phyloP scores from a whole-genome alignment of 1,140 invertebrate species.

The Aphelenchoides besseyi region DNA sequence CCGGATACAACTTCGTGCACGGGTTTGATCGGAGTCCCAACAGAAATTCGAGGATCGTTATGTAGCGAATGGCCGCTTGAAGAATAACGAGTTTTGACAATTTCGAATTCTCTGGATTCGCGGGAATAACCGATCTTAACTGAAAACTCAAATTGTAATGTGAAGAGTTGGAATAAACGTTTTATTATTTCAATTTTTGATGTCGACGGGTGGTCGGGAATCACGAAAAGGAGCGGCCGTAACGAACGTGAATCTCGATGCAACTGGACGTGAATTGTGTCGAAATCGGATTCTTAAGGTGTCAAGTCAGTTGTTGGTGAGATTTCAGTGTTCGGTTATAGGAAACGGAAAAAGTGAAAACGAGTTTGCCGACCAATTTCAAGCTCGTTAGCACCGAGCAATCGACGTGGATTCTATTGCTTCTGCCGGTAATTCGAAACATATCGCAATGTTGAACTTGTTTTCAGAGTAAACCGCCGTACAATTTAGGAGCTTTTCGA shows the following conservation, averaged over 20 bases:
- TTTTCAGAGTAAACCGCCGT: not conserved
- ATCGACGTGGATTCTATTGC: conserved; percentile 3
- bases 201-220: too few species aligned
- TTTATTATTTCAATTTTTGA: too few species aligned
- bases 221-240: not conserved
- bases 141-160: conserved; percentile 13
- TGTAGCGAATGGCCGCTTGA: conserved; percentile 19
- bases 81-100: conserved; percentile 23
- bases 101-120: conserved; percentile 22
- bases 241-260: conserved; percentile 10
- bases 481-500: conserved; percentile 8
- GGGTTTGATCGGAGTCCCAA: conserved; percentile 27
- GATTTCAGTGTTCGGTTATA: not conserved
- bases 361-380: not conserved
- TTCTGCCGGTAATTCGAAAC: conserved; percentile 8
- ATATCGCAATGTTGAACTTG: too few species aligned
- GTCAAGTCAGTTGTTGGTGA: too few species aligned
- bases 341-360: not conserved
- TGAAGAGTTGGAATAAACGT: conserved; percentile 18
- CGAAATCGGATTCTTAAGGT: conserved; percentile 4
- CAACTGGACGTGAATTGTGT: not conserved
- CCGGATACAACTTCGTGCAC: conserved; percentile 60
- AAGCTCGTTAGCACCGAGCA: not conserved
- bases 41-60: conserved; percentile 19
- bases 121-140: conserved; percentile 17